Conservation (phyloP, 1,140 invertebrate species). For the Sipha flava region DNA sequence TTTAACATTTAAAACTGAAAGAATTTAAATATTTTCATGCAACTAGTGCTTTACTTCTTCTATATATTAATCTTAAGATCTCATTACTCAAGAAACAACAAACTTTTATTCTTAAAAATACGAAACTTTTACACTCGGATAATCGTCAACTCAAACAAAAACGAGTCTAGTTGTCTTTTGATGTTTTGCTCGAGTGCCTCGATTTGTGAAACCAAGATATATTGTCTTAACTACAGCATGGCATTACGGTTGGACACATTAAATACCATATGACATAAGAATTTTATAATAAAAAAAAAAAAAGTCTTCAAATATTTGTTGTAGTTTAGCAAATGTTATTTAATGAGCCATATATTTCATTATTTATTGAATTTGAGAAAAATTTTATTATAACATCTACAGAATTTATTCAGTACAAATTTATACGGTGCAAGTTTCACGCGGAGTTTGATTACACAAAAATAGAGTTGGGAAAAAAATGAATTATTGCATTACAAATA, state of each 20-base stretch:
- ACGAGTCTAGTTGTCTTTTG: neutral
- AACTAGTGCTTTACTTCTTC: neutral
- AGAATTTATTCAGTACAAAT: no score
- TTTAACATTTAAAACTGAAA: neutral
- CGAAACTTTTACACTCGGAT: neutral
- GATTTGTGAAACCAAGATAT: neutral
- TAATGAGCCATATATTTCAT: neutral
- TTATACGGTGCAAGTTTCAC: no score
- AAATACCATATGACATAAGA: no score
- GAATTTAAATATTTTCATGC: neutral
- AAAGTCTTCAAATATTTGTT: no score
- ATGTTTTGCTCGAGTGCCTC: neutral
- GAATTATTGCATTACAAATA: no score
- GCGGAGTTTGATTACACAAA: no score
- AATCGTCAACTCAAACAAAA: neutral
- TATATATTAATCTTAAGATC: neutral
- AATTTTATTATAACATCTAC: no score
- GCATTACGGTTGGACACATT: neutral
- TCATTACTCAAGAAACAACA: neutral
- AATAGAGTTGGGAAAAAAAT: no score
- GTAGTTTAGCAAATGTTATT: neutral
- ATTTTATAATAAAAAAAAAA: no score
- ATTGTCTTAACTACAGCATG: no score
- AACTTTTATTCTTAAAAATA: neutral
- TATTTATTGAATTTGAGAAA: no score